Evolutionary conservation across 1,140 invertebrate genomes (phyloP).

Genomic region (Zeugodacus cucurbitae): DNA sequence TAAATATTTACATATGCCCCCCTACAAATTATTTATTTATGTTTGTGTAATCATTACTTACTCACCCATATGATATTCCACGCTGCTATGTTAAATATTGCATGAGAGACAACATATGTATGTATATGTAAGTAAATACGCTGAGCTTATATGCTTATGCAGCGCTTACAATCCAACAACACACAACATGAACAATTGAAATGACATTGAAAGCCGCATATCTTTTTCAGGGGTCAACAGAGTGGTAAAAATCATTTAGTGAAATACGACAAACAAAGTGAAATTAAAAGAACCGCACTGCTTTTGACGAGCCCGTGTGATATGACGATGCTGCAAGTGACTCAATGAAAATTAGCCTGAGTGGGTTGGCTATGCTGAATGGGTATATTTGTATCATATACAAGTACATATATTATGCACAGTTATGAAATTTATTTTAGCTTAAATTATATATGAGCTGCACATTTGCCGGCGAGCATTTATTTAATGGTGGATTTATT

Average conservation of each 20-base stretch:
- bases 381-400: not conserved
- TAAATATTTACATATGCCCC: not conserved
- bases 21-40: not conserved
- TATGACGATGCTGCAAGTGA: not conserved
- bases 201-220: slow-evolving; percentile 9
- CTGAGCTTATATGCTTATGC: not conserved
- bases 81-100: not conserved
- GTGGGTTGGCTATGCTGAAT: not conserved
- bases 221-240: slow-evolving; percentile 2
- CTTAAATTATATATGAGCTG: not conserved
- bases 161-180: no score
- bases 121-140: not conserved
- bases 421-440: not conserved
- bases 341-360: not conserved
- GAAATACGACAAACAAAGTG: not conserved
- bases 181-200: not conserved
- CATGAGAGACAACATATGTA: not conserved
- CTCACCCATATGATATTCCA: not conserved
- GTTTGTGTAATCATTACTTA: not conserved
- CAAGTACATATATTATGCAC: not conserved
- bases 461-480: not conserved
- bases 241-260: not conserved
- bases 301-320: not conserved
- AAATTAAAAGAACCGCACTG: not conserved
- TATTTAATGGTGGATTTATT: not conserved